A percentile compares a stretch with the other conserved stretches of the same genome.
Conservation (phyloP, 2,888 invertebrate genomes). For the Apomyelois bistriatella region DNA sequence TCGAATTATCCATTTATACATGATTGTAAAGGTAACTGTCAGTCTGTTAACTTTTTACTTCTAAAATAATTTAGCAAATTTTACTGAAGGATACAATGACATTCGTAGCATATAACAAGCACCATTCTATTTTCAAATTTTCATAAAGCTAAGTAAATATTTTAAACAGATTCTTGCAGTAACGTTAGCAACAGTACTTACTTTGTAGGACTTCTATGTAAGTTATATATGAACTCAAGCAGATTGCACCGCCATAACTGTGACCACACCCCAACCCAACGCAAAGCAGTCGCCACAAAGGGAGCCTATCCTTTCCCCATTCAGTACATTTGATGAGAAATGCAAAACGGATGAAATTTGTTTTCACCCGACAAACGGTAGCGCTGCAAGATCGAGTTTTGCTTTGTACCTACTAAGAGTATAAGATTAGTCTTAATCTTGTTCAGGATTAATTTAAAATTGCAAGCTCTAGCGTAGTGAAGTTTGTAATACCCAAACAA, state of each 20-base stretch:
- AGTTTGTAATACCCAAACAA: neutral
- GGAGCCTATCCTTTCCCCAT: constrained; percentile 34
- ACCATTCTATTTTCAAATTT: too few species aligned
- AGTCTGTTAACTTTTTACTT: too few species aligned
- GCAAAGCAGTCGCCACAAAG: constrained; percentile 38
- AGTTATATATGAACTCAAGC: neutral
- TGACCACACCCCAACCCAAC: constrained; percentile 21
- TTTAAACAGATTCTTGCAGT: too few species aligned
- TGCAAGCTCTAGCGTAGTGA: neutral
- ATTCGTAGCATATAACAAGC: too few species aligned
- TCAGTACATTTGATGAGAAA: constrained; percentile 32
- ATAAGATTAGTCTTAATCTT: constrained; percentile 16
- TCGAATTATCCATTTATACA: too few species aligned
- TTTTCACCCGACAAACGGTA: constrained; percentile 34
- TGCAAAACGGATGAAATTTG: constrained; percentile 41
- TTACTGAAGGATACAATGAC: too few species aligned
- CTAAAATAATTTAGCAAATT: too few species aligned
- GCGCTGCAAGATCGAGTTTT: constrained; percentile 28
- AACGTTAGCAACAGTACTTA: too few species aligned
- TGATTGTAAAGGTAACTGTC: too few species aligned
- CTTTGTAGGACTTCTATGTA: too few species aligned
- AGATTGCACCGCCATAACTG: constrained; percentile 4
- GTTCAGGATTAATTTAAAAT: constrained; percentile 16
- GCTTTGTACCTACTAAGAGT: constrained; percentile 9
- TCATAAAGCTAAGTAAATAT: too few species aligned